A percentile compares a stretch with the other conserved stretches of the same genome.
phyloP scores from a whole-genome alignment of 1,140 invertebrate species.

The Cecropterus lyciades region DNA sequence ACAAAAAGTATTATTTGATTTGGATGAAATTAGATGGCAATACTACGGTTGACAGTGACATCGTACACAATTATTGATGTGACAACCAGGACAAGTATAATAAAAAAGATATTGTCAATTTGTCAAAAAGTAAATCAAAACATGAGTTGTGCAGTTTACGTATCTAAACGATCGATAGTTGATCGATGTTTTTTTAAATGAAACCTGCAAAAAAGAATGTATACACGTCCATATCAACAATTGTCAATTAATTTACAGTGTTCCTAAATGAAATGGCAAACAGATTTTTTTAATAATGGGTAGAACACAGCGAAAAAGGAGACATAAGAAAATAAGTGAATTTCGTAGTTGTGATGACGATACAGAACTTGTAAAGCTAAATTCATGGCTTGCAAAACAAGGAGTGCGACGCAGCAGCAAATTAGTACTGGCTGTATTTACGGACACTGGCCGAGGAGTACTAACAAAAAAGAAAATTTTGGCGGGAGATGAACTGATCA shows the following conservation, averaged over 20 bases:
- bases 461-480: slow-evolving; percentile 83
- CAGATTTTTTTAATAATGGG: slow-evolving; percentile 68
- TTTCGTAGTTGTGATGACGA: slow-evolving; percentile 64
- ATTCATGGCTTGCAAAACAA: slow-evolving; percentile 78
- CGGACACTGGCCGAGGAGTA: slow-evolving; percentile 86
- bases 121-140: slow-evolving; percentile 1
- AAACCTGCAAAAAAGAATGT: neutral
- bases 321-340: slow-evolving; percentile 60
- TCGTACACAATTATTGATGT: no score
- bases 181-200: neutral
- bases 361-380: slow-evolving; percentile 71
- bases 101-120: no score
- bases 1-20: no score
- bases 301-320: slow-evolving; percentile 79
- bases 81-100: no score
- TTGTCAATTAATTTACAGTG: slow-evolving; percentile 1
- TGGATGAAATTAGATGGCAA: no score
- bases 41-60: no score
- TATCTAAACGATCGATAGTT: neutral
- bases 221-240: neutral
- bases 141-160: neutral
- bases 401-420: slow-evolving; percentile 73
- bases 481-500: slow-evolving; percentile 83
- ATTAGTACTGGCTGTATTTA: slow-evolving; percentile 77
- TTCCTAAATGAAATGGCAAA: slow-evolving; percentile 9